Base-by-base conservation (phyloP, 1,140 invertebrate species). In the Drosophila littoralis region DNA sequence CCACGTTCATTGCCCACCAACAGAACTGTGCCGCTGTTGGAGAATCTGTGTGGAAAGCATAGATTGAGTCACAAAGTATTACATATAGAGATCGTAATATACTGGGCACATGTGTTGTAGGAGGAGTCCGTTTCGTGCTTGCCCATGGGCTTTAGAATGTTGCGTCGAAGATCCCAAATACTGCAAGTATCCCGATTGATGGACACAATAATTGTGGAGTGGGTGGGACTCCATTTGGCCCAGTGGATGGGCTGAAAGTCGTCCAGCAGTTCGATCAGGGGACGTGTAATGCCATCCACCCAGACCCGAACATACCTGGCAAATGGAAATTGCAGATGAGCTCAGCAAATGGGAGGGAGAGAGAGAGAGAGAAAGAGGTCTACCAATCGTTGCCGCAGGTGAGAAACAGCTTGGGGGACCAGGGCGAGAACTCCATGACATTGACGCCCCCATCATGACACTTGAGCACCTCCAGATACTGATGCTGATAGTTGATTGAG, bases 311-410 rank as follows among this genome's bases (percentile, higher is more conserved):
- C 94, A 12, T 93, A 94, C 91, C 91, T 92, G 22, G 1, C 10
- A 57, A 17, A 8, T 6, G n/a, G 17, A 8, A 43, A 22, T 0
- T 28, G 1, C 6, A 1, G 10, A 6, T 4, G 17, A 17, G 5
- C 22, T 1, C 6, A 7, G 22, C 22, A 22, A 13, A 1, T 10
- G 9, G 8, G 7, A 8, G 15, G n/a, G 10, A n/a, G 13, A 28
- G 6, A 5, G 5, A 28, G 7, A 13, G n/a, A 2, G 7, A 13
- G 2, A 8, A 5, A 7, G 9, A 7, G 9, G 2, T 93, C 17
- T 90, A 94, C 94, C 96, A 97, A 91, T 98, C 97, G 17, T 96
- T 96, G 42, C 97, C 97, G 81, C 96, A 97, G 0, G 97, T 97
- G 0, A 97, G 93, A 71, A 96, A 95, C 12, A 98, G 93, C 52